Percentiles rank a stretch among this genome's conserved stretches.
These are phyloP conservation scores for Scolanthus callimorphus DNA, from an alignment of 92 coral and sea anemone genomes.

Conservation along the genomic window DNA sequence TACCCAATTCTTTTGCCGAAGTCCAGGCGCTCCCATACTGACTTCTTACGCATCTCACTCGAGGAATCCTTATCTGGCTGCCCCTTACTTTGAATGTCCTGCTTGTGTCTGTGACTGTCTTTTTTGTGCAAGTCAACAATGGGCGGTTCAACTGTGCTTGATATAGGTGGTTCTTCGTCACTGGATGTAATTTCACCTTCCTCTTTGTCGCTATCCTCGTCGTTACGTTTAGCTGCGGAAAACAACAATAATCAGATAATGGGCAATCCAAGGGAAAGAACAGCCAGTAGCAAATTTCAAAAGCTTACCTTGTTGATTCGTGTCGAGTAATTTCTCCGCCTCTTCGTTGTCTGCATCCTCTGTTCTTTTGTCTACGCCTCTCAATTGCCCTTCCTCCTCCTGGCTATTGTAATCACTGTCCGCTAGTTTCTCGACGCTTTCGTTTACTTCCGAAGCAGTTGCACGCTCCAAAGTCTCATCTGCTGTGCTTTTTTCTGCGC, in stretches of 20 bases:
- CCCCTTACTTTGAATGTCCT: conserved; percentile 1
- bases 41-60: no score
- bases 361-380: no score
- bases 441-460: no score
- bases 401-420: no score
- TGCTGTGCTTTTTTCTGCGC: neutral
- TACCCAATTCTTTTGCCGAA: neutral
- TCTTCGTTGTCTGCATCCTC: no score
- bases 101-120: neutral
- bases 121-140: neutral
- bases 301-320: no score
- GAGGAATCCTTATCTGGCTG: neutral
- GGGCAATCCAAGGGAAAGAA: no score
- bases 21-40: conserved; percentile 32
- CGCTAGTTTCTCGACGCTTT: no score
- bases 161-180: conserved; percentile 37
- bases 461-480: no score
- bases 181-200: conserved; percentile 79
- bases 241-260: neutral
- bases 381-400: no score
- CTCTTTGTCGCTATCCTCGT: conserved; percentile 48
- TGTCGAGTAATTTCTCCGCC: no score
- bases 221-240: conserved; percentile 1
- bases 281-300: no score
- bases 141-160: neutral